Evolutionary conservation across 2,888 invertebrate species (phyloP), one percentile per base, ranked within the genome.

Genomic region (Gibbula magus): DNA sequence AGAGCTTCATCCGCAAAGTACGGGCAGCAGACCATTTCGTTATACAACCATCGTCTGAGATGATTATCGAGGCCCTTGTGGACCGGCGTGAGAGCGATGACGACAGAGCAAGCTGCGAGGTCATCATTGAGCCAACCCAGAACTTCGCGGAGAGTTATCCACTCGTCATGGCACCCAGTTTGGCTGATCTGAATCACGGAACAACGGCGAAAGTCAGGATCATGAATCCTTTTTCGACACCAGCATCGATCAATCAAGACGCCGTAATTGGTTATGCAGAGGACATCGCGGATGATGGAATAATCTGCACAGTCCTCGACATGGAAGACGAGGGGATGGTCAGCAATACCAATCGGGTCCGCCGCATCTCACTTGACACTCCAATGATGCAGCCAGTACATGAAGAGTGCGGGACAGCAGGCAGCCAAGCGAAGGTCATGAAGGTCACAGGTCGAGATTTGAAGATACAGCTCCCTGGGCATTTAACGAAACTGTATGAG

Each of bases 191-290:
- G 10, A 82, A 73, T 10, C 16, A 73, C 32, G 53, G 25, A 25
- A 53, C 75, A 18, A 83, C 81, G 10, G 56, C 20, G 56, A 82
- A 82, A 51, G 79, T 83, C 0, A 79, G 83, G 13, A 35, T 85
- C 13, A 51, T 83, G 32, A 85, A 85, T 52, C 81, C 82, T 20
- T 83, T 82, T 54, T 75, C 74, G 10, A 54, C 54, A 20, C 54
- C 54, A n/a, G n/a, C n/a, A n/a, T n/a, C n/a, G n/a, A n/a, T n/a
- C n/a, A n/a, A n/a, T n/a, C n/a, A n/a, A n/a, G 54, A 54, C 54
- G 22, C 54, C n/a, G 10, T 54, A 20, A n/a, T 54, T n/a, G 54
- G 54, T 54, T 5, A n/a, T 54, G 54, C 54, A 54, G 54, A 54
- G 22, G 54, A 54, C 22, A 54, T 54, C 22, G 5, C 22, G n/a